Percentiles rank a stretch among this genome's conserved stretches.
Evolutionary conservation across 1,140 invertebrate species (phyloP).

Genomic region (Adoxophyes honmai): DNA sequence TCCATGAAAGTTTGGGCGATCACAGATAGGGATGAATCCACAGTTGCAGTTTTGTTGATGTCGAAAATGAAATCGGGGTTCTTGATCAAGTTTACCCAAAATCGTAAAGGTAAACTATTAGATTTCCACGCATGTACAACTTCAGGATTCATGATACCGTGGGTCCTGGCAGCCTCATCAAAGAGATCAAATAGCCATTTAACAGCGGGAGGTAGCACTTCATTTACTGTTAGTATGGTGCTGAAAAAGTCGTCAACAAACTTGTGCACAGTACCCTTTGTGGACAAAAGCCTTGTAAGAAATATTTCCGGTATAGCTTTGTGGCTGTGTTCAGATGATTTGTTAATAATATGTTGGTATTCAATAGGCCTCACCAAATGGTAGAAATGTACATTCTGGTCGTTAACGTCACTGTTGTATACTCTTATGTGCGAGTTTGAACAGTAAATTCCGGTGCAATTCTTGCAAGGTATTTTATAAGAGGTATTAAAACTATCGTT

Average conservation of each 20-base stretch:
- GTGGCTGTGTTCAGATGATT: conserved; percentile 86
- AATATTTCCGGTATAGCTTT: conserved; percentile 98
- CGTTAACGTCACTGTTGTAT: conserved; percentile 87
- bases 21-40: conserved; percentile 95
- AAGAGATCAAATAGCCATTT: conserved; percentile 98
- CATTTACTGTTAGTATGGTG: conserved; percentile 92
- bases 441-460: conserved; percentile 87
- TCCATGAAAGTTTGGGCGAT: conserved; percentile 98
- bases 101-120: conserved; percentile 94
- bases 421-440: conserved; percentile 87
- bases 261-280: conserved; percentile 97
- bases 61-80: conserved; percentile 98
- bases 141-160: conserved; percentile 89
- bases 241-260: conserved; percentile 97
- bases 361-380: conserved; percentile 92
- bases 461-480: conserved; percentile 89
- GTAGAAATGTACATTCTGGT: conserved; percentile 85
- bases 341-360: conserved; percentile 81
- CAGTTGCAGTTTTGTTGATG: conserved; percentile 93
- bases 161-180: conserved; percentile 91
- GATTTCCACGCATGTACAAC: conserved; percentile 98
- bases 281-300: conserved; percentile 93
- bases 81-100: conserved; percentile 98
- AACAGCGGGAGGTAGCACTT: conserved; percentile 92
- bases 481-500: conserved; percentile 89